phyloP scores from a whole-genome alignment of 2,888 invertebrate genomes.

The Prostheceraeus crozeri region DNA sequence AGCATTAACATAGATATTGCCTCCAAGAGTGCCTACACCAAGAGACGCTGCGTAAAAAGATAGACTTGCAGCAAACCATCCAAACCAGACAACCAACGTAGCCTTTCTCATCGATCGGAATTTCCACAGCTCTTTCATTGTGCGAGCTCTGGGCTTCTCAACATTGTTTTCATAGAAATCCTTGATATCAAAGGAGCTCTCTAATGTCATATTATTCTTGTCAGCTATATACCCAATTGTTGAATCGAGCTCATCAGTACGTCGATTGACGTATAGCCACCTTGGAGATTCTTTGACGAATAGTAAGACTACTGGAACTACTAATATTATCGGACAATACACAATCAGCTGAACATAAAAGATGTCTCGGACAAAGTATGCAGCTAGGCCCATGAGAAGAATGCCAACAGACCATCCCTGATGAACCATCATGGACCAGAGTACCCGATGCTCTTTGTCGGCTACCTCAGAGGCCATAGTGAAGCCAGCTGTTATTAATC shows the following conservation, averaged over 20 bases:
- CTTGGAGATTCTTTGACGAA: slow-evolving; percentile 21
- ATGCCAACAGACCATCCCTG: slow-evolving; percentile 28
- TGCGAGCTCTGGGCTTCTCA: too few relatives aligned
- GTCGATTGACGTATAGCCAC: slow-evolving; percentile 8
- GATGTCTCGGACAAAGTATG: slow-evolving; percentile 26
- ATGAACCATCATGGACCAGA: slow-evolving; percentile 22
- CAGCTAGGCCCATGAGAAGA: not conserved
- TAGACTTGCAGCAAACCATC: slow-evolving; percentile 3
- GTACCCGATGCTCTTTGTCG: slow-evolving; percentile 15
- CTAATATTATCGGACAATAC: slow-evolving; percentile 7
- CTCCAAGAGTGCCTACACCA: slow-evolving; percentile 3
- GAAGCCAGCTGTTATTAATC: slow-evolving; percentile 16
- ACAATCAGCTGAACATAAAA: slow-evolving; percentile 23
- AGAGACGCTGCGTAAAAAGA: slow-evolving; percentile 15
- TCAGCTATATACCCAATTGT: slow-evolving; percentile 4
- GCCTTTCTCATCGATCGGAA: not conserved
- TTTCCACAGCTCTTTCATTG: not conserved
- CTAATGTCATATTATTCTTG: not conserved
- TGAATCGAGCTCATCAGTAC: slow-evolving; percentile 16
- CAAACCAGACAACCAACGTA: slow-evolving; percentile 15
- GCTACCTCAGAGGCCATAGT: slow-evolving; percentile 24
- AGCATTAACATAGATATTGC: slow-evolving; percentile 19
- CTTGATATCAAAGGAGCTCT: not conserved
- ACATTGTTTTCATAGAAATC: not conserved
- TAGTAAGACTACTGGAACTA: too few relatives aligned